Base-by-base conservation (phyloP, 2,888 invertebrate species). In the Hydrotaea diabolus region DNA sequence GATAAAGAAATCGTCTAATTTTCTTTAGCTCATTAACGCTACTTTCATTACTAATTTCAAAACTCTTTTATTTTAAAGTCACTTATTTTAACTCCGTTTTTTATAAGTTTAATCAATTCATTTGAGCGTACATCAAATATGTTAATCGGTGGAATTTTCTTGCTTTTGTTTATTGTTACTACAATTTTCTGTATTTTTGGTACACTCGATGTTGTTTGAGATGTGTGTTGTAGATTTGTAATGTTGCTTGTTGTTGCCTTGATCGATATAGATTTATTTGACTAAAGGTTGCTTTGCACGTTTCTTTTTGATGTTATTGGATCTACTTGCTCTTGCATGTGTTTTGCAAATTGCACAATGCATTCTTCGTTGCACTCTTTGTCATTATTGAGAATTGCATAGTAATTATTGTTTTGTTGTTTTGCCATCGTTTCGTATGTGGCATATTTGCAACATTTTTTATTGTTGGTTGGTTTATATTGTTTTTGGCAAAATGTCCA, bases 161-260 rank as follows among this genome's bases (percentile, higher is more conserved):
- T n/a, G n/a, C n/a, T n/a, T 76, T 76, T 64, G 64, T 53, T 64
- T 43, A 59, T 74, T 57, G 39, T 39, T 76, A 49, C 17, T 64
- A 53, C 26, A 26, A 9, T 26, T 74, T 17, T 74, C 39, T 23
- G 11, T 57, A 73, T 57, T 72, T 31, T 17, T 55, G 19, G 9
- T 72, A n/a, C 36, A 55, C 15, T 55, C 55, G 11, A 31, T 53
- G 15, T 72, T 72, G 2, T 8, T 62, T n/a, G 36, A 46, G 71
- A 49, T 71, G 26, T 46, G 46, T 21, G 23, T 21, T 66, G 66
- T 43, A 49, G 49, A 49, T 0, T 31, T 69, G 39, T 36, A 21
- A 1, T 15, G 46, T 36, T 19, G 69, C 13, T 43, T 4, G 7
- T 69, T 13, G 2, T 21, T 15, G 9, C 36, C 19, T n/a, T n/a